phyloP scores from a whole-genome alignment of 2,113 vertebrate species.

The Cygnus atratus region DNA sequence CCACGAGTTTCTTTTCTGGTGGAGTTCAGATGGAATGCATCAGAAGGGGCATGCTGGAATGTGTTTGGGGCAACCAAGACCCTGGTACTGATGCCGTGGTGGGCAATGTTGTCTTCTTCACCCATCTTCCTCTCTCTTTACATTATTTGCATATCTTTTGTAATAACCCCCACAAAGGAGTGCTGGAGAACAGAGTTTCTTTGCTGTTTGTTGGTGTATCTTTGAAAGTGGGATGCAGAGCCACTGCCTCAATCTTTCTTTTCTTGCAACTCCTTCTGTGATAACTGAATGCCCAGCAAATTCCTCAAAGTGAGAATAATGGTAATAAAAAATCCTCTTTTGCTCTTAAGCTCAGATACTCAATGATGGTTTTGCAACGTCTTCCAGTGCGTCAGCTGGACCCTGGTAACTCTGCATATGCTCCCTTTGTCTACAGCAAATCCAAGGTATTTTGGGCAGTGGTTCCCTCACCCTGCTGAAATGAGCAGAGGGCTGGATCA shows the following conservation, averaged over 20 bases:
- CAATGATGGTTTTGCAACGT: neutral
- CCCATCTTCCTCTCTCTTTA: neutral
- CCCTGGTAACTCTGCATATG: neutral
- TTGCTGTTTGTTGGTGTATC: neutral
- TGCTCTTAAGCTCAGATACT: neutral
- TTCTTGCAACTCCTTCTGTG: neutral
- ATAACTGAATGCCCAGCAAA: neutral
- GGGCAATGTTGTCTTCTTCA: slow-evolving; percentile 14
- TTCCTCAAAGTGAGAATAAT: neutral
- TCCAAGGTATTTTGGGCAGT: neutral
- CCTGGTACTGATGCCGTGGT: neutral
- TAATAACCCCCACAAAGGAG: neutral
- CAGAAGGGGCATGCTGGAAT: slow-evolving; percentile 28
- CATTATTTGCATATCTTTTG: neutral
- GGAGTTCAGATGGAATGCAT: neutral
- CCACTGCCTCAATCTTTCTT: neutral
- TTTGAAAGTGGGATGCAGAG: neutral
- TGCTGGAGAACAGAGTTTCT: neutral
- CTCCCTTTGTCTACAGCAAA: neutral
- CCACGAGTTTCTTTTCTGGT: neutral
- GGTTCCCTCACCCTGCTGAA: neutral
- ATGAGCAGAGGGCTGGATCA: neutral
- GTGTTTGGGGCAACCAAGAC: neutral
- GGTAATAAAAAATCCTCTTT: neutral
- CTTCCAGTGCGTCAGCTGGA: neutral